Evolutionary conservation across 2,888 invertebrate genomes (phyloP).

Genomic region (Nymphalis urticae): DNA sequence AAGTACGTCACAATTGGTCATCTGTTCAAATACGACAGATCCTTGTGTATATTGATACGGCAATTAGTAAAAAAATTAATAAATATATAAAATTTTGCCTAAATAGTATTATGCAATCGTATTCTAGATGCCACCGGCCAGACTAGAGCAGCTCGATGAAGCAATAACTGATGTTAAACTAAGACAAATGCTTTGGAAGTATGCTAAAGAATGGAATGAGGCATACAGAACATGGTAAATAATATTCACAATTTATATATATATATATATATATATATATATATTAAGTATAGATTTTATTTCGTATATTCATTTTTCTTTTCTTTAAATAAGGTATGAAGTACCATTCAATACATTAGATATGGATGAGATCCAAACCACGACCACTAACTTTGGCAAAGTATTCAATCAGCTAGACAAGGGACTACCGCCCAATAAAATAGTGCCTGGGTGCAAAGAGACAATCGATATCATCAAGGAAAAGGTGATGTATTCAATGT

Average conservation of each 20-base stretch:
- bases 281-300: neutral
- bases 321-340: constrained; percentile 62
- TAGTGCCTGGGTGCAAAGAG: constrained; percentile 88
- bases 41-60: no score
- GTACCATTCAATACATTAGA: constrained; percentile 84
- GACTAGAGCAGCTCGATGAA: constrained; percentile 90
- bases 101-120: neutral
- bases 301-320: neutral
- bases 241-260: neutral
- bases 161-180: constrained; percentile 90
- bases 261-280: neutral
- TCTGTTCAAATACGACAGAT: no score
- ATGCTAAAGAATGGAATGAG: constrained; percentile 87
- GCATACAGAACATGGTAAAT: constrained; percentile 58
- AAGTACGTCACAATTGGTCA: no score
- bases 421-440: constrained; percentile 89
- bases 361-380: constrained; percentile 86
- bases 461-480: constrained; percentile 90
- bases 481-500: constrained; percentile 75
- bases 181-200: constrained; percentile 90
- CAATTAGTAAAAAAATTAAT: no score
- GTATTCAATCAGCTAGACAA: constrained; percentile 89
- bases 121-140: constrained; percentile 88
- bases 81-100: no score
- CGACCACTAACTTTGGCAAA: constrained; percentile 86